Conservation (phyloP, 1,140 invertebrate species). For the Tenebrio molitor region DNA sequence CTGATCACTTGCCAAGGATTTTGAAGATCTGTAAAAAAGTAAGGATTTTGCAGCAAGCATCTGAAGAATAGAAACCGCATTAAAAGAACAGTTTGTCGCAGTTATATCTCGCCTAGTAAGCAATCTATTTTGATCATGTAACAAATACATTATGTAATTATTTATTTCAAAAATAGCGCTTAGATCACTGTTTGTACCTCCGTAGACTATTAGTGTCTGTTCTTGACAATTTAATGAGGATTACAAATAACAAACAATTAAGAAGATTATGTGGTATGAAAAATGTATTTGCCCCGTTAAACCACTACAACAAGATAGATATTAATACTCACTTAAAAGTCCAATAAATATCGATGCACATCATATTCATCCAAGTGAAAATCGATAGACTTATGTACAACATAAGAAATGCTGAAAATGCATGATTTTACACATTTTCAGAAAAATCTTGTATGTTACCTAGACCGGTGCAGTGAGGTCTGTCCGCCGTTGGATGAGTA, state of each 20-base stretch:
- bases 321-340: constrained; percentile 68
- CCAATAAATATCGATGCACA: constrained; percentile 78
- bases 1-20: constrained; percentile 51
- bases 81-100: too few relatives aligned
- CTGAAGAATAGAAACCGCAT: neutral
- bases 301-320: too few relatives aligned
- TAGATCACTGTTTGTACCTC: neutral
- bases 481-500: too few relatives aligned
- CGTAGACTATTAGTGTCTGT: neutral
- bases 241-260: neutral
- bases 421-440: too few relatives aligned
- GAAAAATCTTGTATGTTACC: too few relatives aligned
- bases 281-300: too few relatives aligned
- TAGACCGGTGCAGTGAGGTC: too few relatives aligned
- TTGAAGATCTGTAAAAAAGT: constrained; percentile 54
- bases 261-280: neutral
- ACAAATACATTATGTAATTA: neutral
- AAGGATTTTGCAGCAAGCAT: constrained; percentile 21
- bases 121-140: neutral
- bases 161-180: neutral
- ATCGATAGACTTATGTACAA: constrained; percentile 70
- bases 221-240: neutral
- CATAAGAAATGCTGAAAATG: constrained; percentile 64
- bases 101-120: neutral
- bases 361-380: constrained; percentile 81